A percentile compares a stretch with the other conserved stretches of the same genome.
phyloP scores from a whole-genome alignment of 2,888 invertebrate species.

The Tromatobia lineatoria region DNA sequence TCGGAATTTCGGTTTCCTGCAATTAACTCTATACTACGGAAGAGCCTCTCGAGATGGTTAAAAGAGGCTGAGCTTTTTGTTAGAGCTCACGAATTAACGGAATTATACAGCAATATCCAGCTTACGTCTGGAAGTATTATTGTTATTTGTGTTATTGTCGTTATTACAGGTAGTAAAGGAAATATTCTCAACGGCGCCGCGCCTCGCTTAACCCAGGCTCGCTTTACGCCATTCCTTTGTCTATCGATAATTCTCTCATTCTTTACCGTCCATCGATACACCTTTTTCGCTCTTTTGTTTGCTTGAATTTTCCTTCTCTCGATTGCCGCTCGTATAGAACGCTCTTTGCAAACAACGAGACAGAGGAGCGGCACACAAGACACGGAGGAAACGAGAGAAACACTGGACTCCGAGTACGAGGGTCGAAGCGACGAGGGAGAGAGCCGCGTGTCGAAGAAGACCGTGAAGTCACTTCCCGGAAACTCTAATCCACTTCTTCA shows the following conservation, averaged over 20 bases:
- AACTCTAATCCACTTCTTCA: slow-evolving; percentile 75
- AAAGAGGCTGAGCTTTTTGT: slow-evolving; percentile 6
- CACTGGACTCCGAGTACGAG: slow-evolving; percentile 56
- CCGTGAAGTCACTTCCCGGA: slow-evolving; percentile 75
- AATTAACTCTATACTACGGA: slow-evolving; percentile 43
- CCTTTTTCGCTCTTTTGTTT: slow-evolving; percentile 21
- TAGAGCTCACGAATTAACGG: slow-evolving; percentile 10
- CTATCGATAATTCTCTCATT: slow-evolving; percentile 35
- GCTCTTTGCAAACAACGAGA: slow-evolving; percentile 19
- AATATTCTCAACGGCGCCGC: background rate
- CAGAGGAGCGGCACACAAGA: slow-evolving; percentile 32
- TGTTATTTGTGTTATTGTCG: slow-evolving; percentile 3
- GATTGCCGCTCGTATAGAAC: slow-evolving; percentile 29
- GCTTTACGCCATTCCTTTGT: slow-evolving; percentile 6
- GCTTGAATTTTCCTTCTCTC: slow-evolving; percentile 24
- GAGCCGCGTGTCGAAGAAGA: slow-evolving; percentile 70
- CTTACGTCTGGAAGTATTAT: background rate
- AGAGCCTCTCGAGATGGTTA: background rate
- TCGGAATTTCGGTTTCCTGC: slow-evolving; percentile 37
- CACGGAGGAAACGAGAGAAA: slow-evolving; percentile 58
- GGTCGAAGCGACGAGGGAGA: slow-evolving; percentile 28
- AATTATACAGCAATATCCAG: slow-evolving; percentile 8
- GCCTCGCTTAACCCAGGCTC: background rate
- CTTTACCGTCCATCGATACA: background rate
- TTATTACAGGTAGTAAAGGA: background rate